Evolutionary conservation across 2,888 invertebrate genomes (phyloP).

Genomic region (Meiosimyza platycephala): DNA sequence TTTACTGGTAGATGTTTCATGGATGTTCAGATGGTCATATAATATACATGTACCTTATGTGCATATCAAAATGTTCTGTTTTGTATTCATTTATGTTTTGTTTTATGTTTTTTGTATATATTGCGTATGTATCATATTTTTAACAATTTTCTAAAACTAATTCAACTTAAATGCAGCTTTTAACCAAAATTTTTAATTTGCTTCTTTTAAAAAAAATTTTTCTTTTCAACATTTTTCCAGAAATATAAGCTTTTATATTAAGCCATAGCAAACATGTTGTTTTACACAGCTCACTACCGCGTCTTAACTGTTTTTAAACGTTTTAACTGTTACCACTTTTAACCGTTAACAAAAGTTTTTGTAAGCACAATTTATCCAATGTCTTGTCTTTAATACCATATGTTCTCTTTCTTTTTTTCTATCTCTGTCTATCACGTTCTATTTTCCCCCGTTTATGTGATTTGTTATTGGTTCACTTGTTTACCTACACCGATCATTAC

Average conservation of each 20-base stretch:
- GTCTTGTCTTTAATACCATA: background rate
- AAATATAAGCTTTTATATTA: background rate
- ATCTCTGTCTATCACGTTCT: too few relatives aligned
- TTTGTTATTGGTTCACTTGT: too few relatives aligned
- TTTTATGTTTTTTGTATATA: background rate
- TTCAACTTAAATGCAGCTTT: background rate
- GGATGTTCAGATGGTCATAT: too few relatives aligned
- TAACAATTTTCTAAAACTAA: too few relatives aligned
- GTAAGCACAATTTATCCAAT: background rate
- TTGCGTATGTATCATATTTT: background rate
- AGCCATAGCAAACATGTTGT: too few relatives aligned
- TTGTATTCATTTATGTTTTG: background rate
- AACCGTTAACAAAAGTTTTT: background rate
- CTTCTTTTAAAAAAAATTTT: background rate
- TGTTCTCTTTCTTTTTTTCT: too few relatives aligned
- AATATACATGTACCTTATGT: too few relatives aligned
- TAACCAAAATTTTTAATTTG: constrained; percentile 6
- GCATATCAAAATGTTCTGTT: too few relatives aligned
- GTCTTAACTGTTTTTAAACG: too few relatives aligned
- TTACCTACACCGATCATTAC: constrained; percentile 31
- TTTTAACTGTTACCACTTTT: background rate
- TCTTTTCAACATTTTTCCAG: constrained; percentile 4
- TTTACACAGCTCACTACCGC: too few relatives aligned
- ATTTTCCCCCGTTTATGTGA: too few relatives aligned
- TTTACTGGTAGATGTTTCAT: too few relatives aligned